phyloP scores from a whole-genome alignment of 2,797 vertebrate species.

The Scolopax bukidnonensis region DNA sequence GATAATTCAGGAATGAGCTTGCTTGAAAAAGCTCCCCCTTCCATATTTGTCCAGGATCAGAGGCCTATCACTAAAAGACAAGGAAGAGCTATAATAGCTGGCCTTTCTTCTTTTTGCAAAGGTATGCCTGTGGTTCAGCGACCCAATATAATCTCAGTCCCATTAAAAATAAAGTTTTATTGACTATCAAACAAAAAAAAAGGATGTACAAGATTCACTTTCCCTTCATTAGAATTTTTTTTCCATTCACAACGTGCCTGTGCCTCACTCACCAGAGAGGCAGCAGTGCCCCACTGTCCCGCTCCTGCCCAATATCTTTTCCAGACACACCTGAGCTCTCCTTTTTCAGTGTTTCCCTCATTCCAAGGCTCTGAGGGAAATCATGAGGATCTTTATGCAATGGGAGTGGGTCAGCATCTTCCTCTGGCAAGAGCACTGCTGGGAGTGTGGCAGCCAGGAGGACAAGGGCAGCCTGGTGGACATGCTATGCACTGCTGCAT shows the following conservation, averaged over 20 bases:
- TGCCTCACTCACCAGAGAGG: background rate
- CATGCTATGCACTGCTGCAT: rapidly evolving
- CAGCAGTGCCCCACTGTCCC: background rate
- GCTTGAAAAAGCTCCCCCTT: background rate
- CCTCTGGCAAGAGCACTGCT: background rate
- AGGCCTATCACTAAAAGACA: background rate
- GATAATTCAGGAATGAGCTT: background rate
- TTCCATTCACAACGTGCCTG: background rate
- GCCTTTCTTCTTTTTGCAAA: background rate
- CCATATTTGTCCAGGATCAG: background rate
- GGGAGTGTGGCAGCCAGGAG: background rate
- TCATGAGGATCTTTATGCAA: background rate
- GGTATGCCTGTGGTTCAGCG: background rate
- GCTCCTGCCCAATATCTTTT: background rate
- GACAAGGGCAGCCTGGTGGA: background rate
- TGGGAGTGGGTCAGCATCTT: background rate
- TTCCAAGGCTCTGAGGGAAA: background rate
- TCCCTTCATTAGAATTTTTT: background rate
- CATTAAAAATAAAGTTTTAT: background rate
- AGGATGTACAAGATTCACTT: background rate
- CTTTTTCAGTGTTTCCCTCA: background rate
- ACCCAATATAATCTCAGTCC: background rate
- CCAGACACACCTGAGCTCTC: background rate
- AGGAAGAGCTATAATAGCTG: background rate
- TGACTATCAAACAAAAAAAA: background rate